phyloP scores from a whole-genome alignment of 2,888 invertebrate species.

The Acanthosoma haemorrhoidale region DNA sequence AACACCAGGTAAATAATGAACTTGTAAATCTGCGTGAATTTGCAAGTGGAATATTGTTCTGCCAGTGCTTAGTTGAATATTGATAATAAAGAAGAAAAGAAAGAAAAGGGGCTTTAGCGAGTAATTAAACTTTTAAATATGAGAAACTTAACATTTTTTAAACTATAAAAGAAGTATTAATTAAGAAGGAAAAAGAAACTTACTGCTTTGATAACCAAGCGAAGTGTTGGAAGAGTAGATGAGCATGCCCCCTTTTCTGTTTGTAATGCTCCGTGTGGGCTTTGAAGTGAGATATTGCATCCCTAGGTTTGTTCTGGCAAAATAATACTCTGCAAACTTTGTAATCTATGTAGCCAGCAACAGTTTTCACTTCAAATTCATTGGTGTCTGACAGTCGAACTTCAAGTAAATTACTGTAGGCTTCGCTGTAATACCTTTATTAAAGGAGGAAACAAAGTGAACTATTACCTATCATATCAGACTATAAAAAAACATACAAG shows the following conservation, averaged over 20 bases:
- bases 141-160: too few relatives aligned
- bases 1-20: too few relatives aligned
- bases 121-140: too few relatives aligned
- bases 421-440: constrained; percentile 74
- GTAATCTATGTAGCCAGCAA: constrained; percentile 93
- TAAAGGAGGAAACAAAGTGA: constrained; percentile 41
- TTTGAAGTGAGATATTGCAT: constrained; percentile 91
- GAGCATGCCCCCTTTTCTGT: constrained; percentile 62
- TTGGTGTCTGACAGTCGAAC: constrained; percentile 84
- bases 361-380: constrained; percentile 84
- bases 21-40: too few relatives aligned
- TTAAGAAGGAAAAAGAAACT: constrained; percentile 41
- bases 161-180: too few relatives aligned
- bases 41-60: too few relatives aligned
- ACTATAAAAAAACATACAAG: not conserved
- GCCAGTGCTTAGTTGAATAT: too few relatives aligned
- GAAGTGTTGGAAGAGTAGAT: constrained; percentile 84
- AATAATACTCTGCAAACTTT: constrained; percentile 91
- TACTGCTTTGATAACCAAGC: constrained; percentile 93
- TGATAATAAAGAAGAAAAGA: too few relatives aligned
- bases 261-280: constrained; percentile 87
- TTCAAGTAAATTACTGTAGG: constrained; percentile 85
- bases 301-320: constrained; percentile 79
- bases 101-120: too few relatives aligned
- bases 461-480: not conserved